A percentile compares a stretch with the other conserved stretches of the same genome.
These are phyloP conservation scores for Leptestheria dahalacensis DNA, from an alignment of 1,140 invertebrate species.

Conservation along the genomic window DNA sequence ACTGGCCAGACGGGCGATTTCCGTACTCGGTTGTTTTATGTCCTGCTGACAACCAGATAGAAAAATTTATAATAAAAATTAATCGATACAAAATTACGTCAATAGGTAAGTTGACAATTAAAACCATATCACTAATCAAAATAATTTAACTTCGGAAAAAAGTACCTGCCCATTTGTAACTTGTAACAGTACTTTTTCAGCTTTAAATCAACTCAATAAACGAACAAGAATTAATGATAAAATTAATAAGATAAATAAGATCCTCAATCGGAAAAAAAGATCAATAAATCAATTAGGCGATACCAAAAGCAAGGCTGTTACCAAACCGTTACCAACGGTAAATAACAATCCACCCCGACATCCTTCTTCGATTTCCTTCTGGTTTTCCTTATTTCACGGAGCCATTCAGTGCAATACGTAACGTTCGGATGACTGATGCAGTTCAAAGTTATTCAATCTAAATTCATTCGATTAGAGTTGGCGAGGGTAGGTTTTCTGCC, in stretches of 20 bases:
- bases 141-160: slow-evolving; percentile 7
- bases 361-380: too few species aligned
- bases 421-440: too few species aligned
- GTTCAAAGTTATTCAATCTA: too few species aligned
- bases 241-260: background rate
- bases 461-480: too few species aligned
- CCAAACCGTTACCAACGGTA: too few species aligned
- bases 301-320: too few species aligned
- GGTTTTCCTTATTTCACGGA: too few species aligned
- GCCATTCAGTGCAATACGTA: too few species aligned
- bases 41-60: background rate
- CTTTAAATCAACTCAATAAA: too few species aligned
- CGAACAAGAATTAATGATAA: too few species aligned
- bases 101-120: background rate
- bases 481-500: too few species aligned
- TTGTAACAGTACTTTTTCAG: background rate
- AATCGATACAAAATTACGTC: background rate
- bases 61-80: background rate
- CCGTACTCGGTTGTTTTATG: background rate
- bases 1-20: slow-evolving; percentile 1
- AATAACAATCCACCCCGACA: too few species aligned
- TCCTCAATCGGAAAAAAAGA: background rate
- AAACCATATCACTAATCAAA: background rate
- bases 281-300: background rate
- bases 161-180: background rate